Conservation (phyloP, 2,888 invertebrate genomes). For the Lasioglossum marginatum region DNA sequence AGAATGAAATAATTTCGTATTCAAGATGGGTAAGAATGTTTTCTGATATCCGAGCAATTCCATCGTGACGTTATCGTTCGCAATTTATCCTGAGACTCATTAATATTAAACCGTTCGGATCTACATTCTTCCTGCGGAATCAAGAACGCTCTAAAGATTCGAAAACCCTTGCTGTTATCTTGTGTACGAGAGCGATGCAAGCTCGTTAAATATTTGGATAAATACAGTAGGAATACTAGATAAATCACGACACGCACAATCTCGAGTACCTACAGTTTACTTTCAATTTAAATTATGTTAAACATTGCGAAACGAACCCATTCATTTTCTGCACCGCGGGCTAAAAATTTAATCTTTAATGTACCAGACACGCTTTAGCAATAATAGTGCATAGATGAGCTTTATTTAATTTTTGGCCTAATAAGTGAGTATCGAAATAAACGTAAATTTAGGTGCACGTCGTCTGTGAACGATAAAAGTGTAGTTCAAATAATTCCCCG, state of each 20-base stretch:
- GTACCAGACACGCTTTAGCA: background rate
- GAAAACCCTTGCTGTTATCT: background rate
- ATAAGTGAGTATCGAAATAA: background rate
- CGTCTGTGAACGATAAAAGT: background rate
- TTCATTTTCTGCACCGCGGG: background rate
- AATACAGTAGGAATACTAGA: background rate
- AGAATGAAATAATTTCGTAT: conserved; percentile 32
- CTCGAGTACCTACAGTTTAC: background rate
- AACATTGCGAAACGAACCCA: background rate
- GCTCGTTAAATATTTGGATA: background rate
- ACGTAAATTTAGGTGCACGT: background rate
- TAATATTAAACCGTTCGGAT: conserved; percentile 18
- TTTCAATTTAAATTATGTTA: conserved; percentile 1
- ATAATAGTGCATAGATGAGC: background rate
- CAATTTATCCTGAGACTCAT: conserved; percentile 25
- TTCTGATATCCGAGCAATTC: conserved; percentile 30
- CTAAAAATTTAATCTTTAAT: background rate
- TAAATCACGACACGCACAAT: background rate
- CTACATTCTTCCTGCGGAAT: background rate
- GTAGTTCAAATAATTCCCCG: background rate
- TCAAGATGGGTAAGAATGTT: conserved; percentile 27
- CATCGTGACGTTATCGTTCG: conserved; percentile 28
- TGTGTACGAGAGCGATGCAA: background rate
- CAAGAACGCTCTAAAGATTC: conserved; percentile 1
- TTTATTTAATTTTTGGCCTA: background rate